These are phyloP conservation scores for Cyclophora punctaria DNA, from an alignment of 2,888 invertebrate species.

Conservation along the genomic window DNA sequence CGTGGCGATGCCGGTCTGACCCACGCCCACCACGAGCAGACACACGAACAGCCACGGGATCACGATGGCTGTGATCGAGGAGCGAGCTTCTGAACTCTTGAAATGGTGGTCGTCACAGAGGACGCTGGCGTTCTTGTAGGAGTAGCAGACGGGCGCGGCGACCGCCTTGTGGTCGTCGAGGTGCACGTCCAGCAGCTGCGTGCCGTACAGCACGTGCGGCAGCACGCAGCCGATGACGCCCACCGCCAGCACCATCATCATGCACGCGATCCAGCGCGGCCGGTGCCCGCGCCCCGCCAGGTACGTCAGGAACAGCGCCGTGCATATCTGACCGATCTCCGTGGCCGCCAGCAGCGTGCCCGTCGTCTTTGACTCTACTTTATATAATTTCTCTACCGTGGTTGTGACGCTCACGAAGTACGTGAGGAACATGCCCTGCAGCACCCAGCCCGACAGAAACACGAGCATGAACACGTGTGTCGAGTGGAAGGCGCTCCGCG, in stretches of 20 bases:
- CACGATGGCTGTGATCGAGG: conserved; percentile 86
- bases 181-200: conserved; percentile 76
- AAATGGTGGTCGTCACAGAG: conserved; percentile 77
- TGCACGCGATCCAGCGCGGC: conserved; percentile 95
- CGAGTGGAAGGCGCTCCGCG: conserved; percentile 84
- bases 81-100: conserved; percentile 80
- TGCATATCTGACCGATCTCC: conserved; percentile 94
- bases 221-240: conserved; percentile 90
- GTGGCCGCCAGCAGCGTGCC: conserved; percentile 92
- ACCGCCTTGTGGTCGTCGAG: conserved; percentile 48
- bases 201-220: conserved; percentile 90
- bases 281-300: conserved; percentile 93
- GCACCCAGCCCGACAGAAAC: conserved; percentile 90
- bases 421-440: conserved; percentile 94
- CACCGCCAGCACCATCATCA: conserved; percentile 91
- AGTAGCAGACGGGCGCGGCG: conserved; percentile 49
- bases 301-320: conserved; percentile 90
- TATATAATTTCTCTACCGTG: conserved; percentile 93
- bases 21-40: conserved; percentile 90
- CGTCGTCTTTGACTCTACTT: conserved; percentile 93
- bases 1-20: conserved; percentile 94
- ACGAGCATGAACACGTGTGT: conserved; percentile 92
- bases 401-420: conserved; percentile 96
- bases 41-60: conserved; percentile 92
- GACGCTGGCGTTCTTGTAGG: conserved; percentile 34